Evolutionary conservation across 2,888 invertebrate species (phyloP).

Genomic region (Carpatolechia fugitivella): DNA sequence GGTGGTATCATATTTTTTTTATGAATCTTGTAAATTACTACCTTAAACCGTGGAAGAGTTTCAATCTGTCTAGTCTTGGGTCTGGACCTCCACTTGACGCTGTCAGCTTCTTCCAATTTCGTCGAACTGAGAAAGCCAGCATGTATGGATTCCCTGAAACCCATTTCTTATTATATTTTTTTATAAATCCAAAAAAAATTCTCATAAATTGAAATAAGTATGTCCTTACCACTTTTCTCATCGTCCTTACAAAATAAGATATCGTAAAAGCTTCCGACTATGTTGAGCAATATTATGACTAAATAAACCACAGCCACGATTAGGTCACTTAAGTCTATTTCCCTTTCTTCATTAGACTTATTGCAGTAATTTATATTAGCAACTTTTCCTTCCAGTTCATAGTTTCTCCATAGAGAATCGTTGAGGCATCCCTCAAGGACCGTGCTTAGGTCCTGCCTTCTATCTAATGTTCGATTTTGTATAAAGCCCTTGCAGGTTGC

Average conservation of each 20-base stretch:
- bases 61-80: conserved; percentile 54
- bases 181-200: too few species aligned
- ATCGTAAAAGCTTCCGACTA: conserved; percentile 58
- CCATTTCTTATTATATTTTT: too few species aligned
- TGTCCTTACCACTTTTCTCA: conserved; percentile 40
- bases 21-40: too few species aligned
- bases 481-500: conserved; percentile 43
- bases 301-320: conserved; percentile 48
- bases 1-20: too few species aligned
- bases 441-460: conserved; percentile 33
- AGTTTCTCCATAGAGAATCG: conserved; percentile 46
- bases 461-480: conserved; percentile 27
- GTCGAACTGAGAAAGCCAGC: conserved; percentile 55
- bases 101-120: conserved; percentile 56
- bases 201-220: too few species aligned
- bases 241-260: conserved; percentile 28
- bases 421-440: conserved; percentile 61
- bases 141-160: conserved; percentile 59
- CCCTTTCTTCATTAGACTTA: conserved; percentile 33
- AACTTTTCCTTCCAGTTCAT: conserved; percentile 48
- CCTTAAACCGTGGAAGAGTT: conserved; percentile 63
- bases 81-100: conserved; percentile 49
- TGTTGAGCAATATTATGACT: conserved; percentile 47
- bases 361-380: conserved; percentile 52
- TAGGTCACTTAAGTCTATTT: conserved; percentile 47